phyloP scores from a whole-genome alignment of 2,888 invertebrate species.

The Mythimna lalbum region DNA sequence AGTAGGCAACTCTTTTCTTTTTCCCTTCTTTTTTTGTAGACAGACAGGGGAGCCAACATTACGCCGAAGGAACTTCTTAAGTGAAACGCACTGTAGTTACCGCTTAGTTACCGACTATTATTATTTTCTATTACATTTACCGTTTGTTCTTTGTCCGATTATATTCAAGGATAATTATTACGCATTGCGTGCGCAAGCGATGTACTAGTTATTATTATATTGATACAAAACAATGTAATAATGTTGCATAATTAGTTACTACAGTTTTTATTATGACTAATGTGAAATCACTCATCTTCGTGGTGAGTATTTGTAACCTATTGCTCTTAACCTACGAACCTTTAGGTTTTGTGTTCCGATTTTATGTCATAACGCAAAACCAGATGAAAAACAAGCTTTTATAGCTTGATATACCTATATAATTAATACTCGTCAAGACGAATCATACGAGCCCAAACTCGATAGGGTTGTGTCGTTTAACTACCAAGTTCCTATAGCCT shows the following conservation, averaged over 20 bases:
- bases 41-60: too few species aligned
- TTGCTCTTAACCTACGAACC: not conserved
- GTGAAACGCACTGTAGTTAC: too few species aligned
- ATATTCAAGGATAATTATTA: slow-evolving; percentile 31
- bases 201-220: slow-evolving; percentile 11
- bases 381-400: too few species aligned
- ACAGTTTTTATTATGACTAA: slow-evolving; percentile 35
- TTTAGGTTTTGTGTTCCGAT: slow-evolving; percentile 42
- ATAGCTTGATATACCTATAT: too few species aligned
- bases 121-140: not conserved
- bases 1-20: too few species aligned
- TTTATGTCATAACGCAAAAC: slow-evolving; percentile 36
- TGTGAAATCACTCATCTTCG: slow-evolving; percentile 8
- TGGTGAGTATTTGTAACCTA: not conserved
- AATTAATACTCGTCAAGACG: too few species aligned
- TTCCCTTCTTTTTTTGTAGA: too few species aligned
- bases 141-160: slow-evolving; percentile 17
- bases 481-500: too few species aligned
- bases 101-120: slow-evolving; percentile 18
- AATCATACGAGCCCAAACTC: too few species aligned
- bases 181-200: slow-evolving; percentile 23
- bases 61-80: too few species aligned
- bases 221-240: not conserved
- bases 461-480: too few species aligned
- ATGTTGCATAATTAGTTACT: slow-evolving; percentile 23